phyloP scores from a whole-genome alignment of 2,797 vertebrate species.

The Muscicapa comitata region DNA sequence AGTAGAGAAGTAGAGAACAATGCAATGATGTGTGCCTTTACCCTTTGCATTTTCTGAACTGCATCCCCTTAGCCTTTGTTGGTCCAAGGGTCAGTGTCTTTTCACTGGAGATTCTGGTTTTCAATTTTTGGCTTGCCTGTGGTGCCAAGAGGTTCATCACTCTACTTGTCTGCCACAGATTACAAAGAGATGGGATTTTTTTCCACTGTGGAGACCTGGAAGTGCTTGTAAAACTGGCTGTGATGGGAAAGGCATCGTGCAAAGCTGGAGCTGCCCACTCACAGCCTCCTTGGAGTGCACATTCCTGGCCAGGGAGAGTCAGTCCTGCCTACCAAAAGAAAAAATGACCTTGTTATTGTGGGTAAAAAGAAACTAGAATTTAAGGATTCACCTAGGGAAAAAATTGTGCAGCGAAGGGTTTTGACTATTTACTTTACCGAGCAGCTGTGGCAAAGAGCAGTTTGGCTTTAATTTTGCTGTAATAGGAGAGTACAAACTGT shows the following conservation, averaged over 20 bases:
- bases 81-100: background rate
- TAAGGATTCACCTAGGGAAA: background rate
- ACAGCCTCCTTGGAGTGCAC: background rate
- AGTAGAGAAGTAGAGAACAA: background rate
- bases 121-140: background rate
- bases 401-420: background rate
- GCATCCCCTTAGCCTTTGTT: background rate
- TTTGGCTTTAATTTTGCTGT: background rate
- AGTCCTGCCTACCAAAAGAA: background rate
- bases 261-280: background rate
- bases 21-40: background rate
- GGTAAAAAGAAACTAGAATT: background rate
- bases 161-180: background rate
- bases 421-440: constrained; percentile 8
- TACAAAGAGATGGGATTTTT: background rate
- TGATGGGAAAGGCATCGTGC: background rate
- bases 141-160: background rate
- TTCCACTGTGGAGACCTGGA: accelerated
- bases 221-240: background rate
- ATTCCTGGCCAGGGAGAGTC: background rate
- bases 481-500: background rate
- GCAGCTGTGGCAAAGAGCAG: background rate
- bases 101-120: background rate
- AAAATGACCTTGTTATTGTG: background rate
- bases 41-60: background rate